Evolutionary conservation across 2,113 vertebrate genomes (phyloP).

Genomic region (Aldabrachelys gigantea): DNA sequence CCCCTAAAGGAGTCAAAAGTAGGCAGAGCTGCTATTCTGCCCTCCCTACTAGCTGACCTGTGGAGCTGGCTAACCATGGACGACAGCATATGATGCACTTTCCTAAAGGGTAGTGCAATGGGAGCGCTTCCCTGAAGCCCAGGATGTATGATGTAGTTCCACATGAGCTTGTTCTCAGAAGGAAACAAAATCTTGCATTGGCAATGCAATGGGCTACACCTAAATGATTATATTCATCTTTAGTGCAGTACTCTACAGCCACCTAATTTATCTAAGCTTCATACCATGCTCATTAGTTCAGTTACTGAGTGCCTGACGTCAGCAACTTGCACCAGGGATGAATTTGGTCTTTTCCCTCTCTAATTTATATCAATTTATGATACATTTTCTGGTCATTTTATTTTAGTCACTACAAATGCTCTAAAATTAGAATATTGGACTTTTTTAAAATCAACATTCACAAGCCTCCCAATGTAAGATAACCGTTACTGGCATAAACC

Average conservation of each 20-base stretch:
- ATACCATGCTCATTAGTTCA: neutral
- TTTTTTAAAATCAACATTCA: neutral
- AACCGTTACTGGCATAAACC: neutral
- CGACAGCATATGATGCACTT: neutral
- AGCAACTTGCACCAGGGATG: neutral
- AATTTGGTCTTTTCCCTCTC: neutral
- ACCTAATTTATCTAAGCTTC: neutral
- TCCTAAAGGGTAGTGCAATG: too few relatives aligned
- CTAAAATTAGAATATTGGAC: neutral
- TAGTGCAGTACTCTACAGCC: neutral
- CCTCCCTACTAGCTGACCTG: neutral
- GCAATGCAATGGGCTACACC: neutral
- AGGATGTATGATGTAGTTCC: neutral
- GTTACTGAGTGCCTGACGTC: neutral
- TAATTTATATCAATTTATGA: neutral
- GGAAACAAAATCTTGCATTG: neutral
- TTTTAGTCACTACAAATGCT: neutral
- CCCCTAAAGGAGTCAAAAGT: neutral
- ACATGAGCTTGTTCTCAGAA: neutral
- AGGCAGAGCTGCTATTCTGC: neutral
- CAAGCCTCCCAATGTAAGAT: neutral
- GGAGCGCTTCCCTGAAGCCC: neutral
- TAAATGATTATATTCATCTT: neutral
- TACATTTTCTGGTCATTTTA: neutral
- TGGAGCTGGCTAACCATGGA: neutral